Evolutionary conservation across 2,797 vertebrate species (phyloP), one percentile per base, ranked within the genome.

Genomic region (Fistularia tabacaria): DNA sequence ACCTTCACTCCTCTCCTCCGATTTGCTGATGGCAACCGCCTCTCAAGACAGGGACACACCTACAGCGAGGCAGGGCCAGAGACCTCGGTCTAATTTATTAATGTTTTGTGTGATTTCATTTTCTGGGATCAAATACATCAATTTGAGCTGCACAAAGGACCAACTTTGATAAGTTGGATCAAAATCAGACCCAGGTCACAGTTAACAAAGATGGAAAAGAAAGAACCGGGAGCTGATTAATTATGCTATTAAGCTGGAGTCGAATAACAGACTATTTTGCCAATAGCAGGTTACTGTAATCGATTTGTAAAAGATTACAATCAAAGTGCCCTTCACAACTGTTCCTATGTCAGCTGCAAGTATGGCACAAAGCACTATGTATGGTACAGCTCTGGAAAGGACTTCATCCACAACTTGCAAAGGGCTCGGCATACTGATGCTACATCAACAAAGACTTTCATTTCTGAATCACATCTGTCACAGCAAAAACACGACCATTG

Each of bases 1-100:
- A 91, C 89, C 76, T 92, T 93, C 82, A 82, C 89, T 25, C 92
- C 92, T 15, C 78, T 91, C 51, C 88, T 93, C 69, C 83, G 81
- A 57, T 89, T 90, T 59, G 72, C 89, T 9, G 87, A 86, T 49
- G 85, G 82, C 76, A 76, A 64, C 64, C 76, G 64, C 69, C 75
- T 14, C 51, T 75, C 87, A 10, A 74, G 78, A 57, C 69, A 67
- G 49, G 75, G 80, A 40, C 84, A 79, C 51, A 51, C 72, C 69
- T 82, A 85, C 79, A 62, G 65, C 10, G 82, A 87, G 78, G 83
- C 91, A 37, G 92, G 92, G 76, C 86, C 90, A 56, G 94, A 94
- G 85, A 94, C 94, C 8, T 89, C 91, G 4, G 90, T 96, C 59
- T 96, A 87, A 74, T 47, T 47, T 55, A 45, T 63, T 64, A 36